phyloP scores from a whole-genome alignment of 2,113 vertebrate species.

The Crotalus viridis region DNA sequence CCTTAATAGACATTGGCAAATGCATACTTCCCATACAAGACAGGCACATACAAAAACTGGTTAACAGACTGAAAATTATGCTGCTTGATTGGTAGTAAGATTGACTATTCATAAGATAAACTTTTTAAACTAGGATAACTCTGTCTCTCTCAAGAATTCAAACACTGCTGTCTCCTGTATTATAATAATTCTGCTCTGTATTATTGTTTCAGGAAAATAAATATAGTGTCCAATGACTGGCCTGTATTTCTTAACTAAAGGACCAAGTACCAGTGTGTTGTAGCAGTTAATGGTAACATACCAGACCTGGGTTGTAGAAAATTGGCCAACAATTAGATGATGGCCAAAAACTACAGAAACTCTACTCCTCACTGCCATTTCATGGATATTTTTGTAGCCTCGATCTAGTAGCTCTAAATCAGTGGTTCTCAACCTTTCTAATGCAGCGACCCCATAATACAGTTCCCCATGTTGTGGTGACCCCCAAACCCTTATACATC shows the following conservation, averaged over 20 bases:
- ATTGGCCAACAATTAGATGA: background rate
- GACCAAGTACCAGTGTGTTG: background rate
- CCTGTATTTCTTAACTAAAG: background rate
- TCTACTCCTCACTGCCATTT: background rate
- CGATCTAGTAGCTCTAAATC: background rate
- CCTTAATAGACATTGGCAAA: background rate
- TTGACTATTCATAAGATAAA: background rate
- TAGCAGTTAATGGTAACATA: background rate
- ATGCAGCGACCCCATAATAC: too few species aligned
- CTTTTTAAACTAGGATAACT: background rate
- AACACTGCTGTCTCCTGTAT: background rate
- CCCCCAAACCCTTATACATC: too few species aligned
- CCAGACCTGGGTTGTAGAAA: background rate
- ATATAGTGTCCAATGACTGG: background rate
- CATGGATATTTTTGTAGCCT: background rate
- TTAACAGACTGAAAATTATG: background rate
- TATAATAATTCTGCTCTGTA: background rate
- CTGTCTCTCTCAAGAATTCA: background rate
- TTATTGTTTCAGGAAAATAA: background rate
- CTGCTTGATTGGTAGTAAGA: background rate
- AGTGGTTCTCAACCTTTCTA: too few species aligned
- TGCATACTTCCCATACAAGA: background rate
- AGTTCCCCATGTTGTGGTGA: too few species aligned
- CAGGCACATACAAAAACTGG: background rate
- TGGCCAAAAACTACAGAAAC: background rate